A percentile compares a stretch with the other conserved stretches of the same genome.
phyloP scores from a whole-genome alignment of 2,113 vertebrate genomes.

The Tauraco erythrolophus region DNA sequence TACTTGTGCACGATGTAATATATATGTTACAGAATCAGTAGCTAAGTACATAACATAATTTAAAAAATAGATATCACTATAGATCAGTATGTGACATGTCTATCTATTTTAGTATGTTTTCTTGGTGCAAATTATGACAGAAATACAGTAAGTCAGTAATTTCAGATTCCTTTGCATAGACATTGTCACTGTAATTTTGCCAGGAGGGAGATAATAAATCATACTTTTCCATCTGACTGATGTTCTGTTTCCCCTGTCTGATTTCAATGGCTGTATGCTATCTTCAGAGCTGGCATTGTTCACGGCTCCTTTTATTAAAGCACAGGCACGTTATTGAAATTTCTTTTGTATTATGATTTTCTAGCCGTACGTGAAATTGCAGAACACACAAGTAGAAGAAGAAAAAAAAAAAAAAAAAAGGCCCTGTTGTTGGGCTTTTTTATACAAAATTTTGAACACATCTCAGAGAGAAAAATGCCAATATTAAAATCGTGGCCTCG shows the following conservation, averaged over 20 bases:
- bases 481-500: background rate
- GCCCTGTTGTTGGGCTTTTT: too few species aligned
- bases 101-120: conserved; percentile 27
- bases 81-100: conserved; percentile 33
- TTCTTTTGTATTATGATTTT: conserved; percentile 64
- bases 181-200: conserved; percentile 48
- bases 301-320: conserved; percentile 66
- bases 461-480: background rate
- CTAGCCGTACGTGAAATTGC: conserved; percentile 54
- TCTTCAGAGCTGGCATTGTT: conserved; percentile 59
- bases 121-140: conserved; percentile 47
- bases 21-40: background rate
- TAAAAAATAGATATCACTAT: conserved; percentile 29
- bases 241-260: conserved; percentile 59
- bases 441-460: too few species aligned
- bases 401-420: background rate
- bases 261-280: conserved; percentile 35
- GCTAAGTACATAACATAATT: conserved; percentile 21
- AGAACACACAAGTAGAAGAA: conserved; percentile 38
- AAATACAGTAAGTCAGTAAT: conserved; percentile 61
- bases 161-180: conserved; percentile 60
- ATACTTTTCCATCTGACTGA: conserved; percentile 62
- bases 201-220: conserved; percentile 69
- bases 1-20: background rate
- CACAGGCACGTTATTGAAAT: conserved; percentile 45